These are phyloP conservation scores for Spilosoma lubricipeda DNA, from an alignment of 2,888 invertebrate genomes.

Conservation along the genomic window DNA sequence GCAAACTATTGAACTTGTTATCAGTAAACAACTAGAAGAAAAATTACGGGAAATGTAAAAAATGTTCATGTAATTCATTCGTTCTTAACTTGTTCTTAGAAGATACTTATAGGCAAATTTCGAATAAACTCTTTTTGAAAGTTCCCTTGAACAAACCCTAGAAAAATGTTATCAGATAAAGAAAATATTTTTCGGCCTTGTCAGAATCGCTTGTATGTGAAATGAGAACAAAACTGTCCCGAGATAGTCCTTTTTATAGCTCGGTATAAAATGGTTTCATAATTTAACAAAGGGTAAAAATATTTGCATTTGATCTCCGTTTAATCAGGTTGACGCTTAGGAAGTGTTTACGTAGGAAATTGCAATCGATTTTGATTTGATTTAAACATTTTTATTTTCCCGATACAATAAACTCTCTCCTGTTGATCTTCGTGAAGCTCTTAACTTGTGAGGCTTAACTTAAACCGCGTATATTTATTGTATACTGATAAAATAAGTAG, in stretches of 20 bases:
- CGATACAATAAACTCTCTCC: not conserved
- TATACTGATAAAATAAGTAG: not conserved
- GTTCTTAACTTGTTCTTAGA: not conserved
- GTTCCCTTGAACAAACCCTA: conserved; percentile 23
- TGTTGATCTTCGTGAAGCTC: not conserved
- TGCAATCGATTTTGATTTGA: conserved; percentile 1
- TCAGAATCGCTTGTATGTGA: conserved; percentile 15
- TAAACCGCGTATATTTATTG: not conserved
- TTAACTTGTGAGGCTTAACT: not conserved
- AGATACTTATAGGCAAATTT: not conserved
- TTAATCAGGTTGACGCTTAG: conserved; percentile 8
- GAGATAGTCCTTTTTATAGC: conserved; percentile 14
- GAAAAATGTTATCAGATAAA: conserved; percentile 34
- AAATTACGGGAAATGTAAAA: too few species aligned
- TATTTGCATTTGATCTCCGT: conserved; percentile 15
- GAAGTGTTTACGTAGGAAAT: conserved; percentile 3
- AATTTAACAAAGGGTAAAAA: conserved; percentile 17
- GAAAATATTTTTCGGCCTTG: conserved; percentile 34
- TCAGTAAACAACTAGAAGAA: not conserved
- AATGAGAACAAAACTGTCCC: conserved; percentile 16
- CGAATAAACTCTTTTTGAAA: conserved; percentile 12
- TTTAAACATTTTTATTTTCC: not conserved
- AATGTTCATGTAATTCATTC: not conserved
- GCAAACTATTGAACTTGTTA: not conserved
- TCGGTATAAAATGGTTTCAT: conserved; percentile 9